phyloP scores from a whole-genome alignment of 2,113 vertebrate genomes.

The Actinemys pallida region DNA sequence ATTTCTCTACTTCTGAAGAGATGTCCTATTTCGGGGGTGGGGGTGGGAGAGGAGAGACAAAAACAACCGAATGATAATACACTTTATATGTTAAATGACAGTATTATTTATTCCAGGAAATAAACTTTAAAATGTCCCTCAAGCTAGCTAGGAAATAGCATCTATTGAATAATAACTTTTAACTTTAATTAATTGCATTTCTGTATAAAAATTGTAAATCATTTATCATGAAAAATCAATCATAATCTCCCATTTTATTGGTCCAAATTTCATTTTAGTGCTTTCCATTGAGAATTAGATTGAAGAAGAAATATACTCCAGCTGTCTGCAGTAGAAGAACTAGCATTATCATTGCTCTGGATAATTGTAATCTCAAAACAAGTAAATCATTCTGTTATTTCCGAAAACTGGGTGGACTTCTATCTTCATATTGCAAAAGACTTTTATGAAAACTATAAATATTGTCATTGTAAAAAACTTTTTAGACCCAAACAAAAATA shows the following conservation, averaged over 20 bases:
- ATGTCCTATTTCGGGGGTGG: conserved; percentile 59
- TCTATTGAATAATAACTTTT: conserved; percentile 54
- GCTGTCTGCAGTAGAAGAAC: conserved; percentile 39
- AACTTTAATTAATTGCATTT: conserved; percentile 51
- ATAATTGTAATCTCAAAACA: conserved; percentile 45
- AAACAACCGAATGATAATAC: conserved; percentile 15
- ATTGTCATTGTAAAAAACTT: conserved; percentile 97
- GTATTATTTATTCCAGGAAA: conserved; percentile 18
- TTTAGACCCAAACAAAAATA: conserved; percentile 87
- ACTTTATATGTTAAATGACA: conserved; percentile 20
- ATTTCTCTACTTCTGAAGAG: conserved; percentile 66
- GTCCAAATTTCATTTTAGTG: conserved; percentile 64
- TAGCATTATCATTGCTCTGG: conserved; percentile 32
- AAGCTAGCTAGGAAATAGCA: conserved; percentile 43
- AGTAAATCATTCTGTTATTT: conserved; percentile 56
- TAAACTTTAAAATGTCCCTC: conserved; percentile 19
- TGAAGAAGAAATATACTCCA: conserved; percentile 49
- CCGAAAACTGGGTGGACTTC: conserved; percentile 82
- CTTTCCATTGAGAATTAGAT: conserved; percentile 67
- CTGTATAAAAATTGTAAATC: conserved; percentile 35
- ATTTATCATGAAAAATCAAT: conserved; percentile 26
- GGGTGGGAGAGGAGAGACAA: conserved; percentile 6
- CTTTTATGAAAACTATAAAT: conserved; percentile 91
- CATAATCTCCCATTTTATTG: conserved; percentile 51
- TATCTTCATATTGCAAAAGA: conserved; percentile 89